phyloP scores from a whole-genome alignment of 1,140 invertebrate genomes.

The Penaeus chinensis region DNA sequence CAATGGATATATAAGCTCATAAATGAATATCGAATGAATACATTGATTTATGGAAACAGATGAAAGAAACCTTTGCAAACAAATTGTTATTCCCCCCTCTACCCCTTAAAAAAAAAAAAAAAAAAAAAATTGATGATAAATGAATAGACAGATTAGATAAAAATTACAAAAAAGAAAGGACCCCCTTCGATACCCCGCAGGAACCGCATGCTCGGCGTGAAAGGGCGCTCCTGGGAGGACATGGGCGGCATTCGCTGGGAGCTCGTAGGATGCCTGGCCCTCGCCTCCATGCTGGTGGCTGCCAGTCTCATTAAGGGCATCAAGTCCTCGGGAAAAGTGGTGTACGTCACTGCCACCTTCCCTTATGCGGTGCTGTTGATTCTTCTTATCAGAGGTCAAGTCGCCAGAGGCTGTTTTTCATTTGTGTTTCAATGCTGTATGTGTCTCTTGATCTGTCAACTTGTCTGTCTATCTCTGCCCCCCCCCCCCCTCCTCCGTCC shows the following conservation, averaged over 20 bases:
- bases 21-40: too few species aligned
- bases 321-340: conserved; percentile 76
- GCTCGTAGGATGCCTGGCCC: conserved; percentile 72
- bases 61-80: too few species aligned
- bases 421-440: too few species aligned
- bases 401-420: too few species aligned
- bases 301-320: conserved; percentile 75
- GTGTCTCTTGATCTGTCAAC: too few species aligned
- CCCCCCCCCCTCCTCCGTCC: too few species aligned
- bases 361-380: conserved; percentile 77
- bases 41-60: too few species aligned
- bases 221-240: conserved; percentile 68
- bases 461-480: too few species aligned
- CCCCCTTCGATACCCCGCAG: conserved; percentile 68
- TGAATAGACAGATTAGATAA: background rate
- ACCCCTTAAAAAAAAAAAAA: too few species aligned
- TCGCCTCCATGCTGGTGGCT: conserved; percentile 74
- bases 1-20: too few species aligned
- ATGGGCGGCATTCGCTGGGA: conserved; percentile 73
- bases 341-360: conserved; percentile 75
- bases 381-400: conserved; percentile 72
- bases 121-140: too few species aligned
- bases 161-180: background rate
- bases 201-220: conserved; percentile 71
- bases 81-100: too few species aligned